Evolutionary conservation across 2,113 vertebrate genomes (phyloP).

Genomic region (Corydoras sp.): DNA sequence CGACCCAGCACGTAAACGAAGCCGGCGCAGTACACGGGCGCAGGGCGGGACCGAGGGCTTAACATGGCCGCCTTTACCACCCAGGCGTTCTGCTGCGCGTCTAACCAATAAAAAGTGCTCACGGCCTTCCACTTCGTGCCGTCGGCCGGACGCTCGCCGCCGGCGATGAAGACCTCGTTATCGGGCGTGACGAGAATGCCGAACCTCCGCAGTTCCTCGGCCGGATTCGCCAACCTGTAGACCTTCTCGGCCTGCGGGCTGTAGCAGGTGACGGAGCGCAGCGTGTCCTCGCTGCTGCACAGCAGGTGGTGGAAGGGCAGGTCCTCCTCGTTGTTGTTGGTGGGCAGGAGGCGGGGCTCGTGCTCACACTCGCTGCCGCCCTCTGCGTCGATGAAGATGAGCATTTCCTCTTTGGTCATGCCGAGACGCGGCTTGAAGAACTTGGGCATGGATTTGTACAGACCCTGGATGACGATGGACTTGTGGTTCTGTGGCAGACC

Average conservation of each 20-base stretch:
- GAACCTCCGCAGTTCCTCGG: slow-evolving; percentile 88
- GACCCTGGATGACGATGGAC: slow-evolving; percentile 95
- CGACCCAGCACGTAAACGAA: slow-evolving; percentile 95
- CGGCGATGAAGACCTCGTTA: slow-evolving; percentile 95
- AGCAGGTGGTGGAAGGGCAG: slow-evolving; percentile 8
- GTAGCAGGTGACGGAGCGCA: slow-evolving; percentile 87
- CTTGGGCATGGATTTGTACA: slow-evolving; percentile 99
- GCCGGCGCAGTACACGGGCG: slow-evolving; percentile 89
- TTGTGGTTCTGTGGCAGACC: slow-evolving; percentile 96
- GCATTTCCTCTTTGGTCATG: slow-evolving; percentile 99
- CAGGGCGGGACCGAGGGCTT: slow-evolving; percentile 84
- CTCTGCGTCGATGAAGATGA: slow-evolving; percentile 95
- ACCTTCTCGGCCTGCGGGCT: slow-evolving; percentile 97
- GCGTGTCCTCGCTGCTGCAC: slow-evolving; percentile 30
- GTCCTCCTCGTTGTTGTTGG: slow-evolving; percentile 12
- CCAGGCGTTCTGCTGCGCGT: slow-evolving; percentile 97
- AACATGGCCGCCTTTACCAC: slow-evolving; percentile 92
- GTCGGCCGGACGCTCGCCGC: slow-evolving; percentile 83
- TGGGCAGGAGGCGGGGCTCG: slow-evolving; percentile 1
- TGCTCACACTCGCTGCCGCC: slow-evolving; percentile 40
- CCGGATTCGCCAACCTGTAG: slow-evolving; percentile 90
- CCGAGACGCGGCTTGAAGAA: slow-evolving; percentile 97
- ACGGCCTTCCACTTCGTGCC: slow-evolving; percentile 84
- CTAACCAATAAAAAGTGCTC: slow-evolving; percentile 95
- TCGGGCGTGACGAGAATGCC: slow-evolving; percentile 91